Evolutionary conservation across 2,888 invertebrate species (phyloP).

Genomic region (Stenodera caucasica): DNA sequence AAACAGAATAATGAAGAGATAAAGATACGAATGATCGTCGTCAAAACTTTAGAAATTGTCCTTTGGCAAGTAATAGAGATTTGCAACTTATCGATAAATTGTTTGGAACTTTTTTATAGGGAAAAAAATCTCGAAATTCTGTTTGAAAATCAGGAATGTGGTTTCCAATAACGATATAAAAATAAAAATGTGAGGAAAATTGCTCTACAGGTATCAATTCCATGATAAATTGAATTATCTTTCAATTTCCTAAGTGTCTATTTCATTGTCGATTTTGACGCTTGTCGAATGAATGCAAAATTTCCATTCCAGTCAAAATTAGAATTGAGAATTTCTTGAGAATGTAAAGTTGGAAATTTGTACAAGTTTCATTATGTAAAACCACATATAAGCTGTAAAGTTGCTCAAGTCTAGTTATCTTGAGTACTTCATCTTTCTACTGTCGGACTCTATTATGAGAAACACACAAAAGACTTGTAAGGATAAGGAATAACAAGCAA

Average conservation of each 20-base stretch:
- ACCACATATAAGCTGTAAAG: background rate
- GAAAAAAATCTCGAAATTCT: no score
- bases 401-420: background rate
- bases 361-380: background rate
- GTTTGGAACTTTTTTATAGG: no score
- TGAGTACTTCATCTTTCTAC: background rate
- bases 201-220: slow-evolving; percentile 4
- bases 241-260: slow-evolving; percentile 1
- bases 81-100: no score
- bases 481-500: no score
- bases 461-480: background rate
- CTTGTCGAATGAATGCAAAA: background rate
- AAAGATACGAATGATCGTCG: background rate
- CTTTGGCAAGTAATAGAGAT: background rate
- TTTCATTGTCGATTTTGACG: background rate
- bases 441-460: background rate
- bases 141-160: no score
- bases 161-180: no score
- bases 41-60: background rate
- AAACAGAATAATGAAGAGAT: background rate
- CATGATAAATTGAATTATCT: slow-evolving; percentile 1
- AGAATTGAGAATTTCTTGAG: no score
- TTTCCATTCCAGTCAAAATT: no score
- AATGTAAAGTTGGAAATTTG: no score
- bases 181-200: no score